Conservation (phyloP, 2,113 vertebrate genomes). For the Terrapene triunguis region DNA sequence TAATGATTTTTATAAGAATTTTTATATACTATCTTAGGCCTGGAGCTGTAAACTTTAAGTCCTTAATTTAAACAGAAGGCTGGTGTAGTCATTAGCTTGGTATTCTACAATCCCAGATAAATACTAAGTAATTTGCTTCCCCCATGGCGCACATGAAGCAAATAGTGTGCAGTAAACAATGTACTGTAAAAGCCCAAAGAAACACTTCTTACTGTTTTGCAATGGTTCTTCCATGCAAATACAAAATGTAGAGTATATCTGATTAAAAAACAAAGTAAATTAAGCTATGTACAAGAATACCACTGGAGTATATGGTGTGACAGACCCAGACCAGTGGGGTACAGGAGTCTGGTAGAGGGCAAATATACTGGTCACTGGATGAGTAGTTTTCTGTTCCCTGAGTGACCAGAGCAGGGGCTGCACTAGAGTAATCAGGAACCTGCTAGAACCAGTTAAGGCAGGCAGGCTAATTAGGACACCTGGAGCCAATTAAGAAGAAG, state of each 20-base stretch:
- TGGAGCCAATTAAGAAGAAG: no score
- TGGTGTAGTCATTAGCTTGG: neutral
- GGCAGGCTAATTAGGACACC: no score
- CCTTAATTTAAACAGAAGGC: slow-evolving; percentile 6
- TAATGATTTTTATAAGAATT: slow-evolving; percentile 9
- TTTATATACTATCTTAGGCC: slow-evolving; percentile 2
- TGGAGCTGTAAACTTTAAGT: slow-evolving; percentile 5
- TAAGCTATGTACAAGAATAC: neutral
- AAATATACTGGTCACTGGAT: no score
- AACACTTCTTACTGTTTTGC: neutral
- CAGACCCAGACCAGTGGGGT: no score
- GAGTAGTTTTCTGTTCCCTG: no score
- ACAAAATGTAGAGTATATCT: neutral
- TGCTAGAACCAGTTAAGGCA: no score
- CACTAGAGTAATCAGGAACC: no score
- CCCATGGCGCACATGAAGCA: slow-evolving; percentile 5
- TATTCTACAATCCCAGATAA: neutral
- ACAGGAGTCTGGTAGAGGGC: no score
- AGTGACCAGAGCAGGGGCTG: no score
- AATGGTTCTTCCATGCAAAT: neutral
- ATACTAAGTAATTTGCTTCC: slow-evolving; percentile 32
- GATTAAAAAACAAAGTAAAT: neutral
- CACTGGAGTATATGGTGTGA: neutral
- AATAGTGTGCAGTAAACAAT: neutral
- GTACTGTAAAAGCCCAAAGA: neutral